These are phyloP conservation scores for Sebastes steindachneri DNA, from an alignment of 2,797 vertebrate species.

Conservation along the genomic window DNA sequence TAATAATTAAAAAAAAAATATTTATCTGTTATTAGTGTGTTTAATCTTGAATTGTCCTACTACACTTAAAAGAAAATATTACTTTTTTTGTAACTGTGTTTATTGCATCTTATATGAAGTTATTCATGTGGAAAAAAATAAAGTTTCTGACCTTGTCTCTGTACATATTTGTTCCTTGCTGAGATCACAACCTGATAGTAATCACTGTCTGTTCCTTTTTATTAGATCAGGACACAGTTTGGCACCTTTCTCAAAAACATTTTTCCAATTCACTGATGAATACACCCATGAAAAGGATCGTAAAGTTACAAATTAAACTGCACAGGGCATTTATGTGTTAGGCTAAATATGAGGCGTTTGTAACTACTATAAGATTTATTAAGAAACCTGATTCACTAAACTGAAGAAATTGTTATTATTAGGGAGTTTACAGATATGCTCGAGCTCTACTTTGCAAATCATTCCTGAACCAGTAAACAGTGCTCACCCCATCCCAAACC, in stretches of 20 bases:
- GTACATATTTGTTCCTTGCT: neutral
- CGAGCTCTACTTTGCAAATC: neutral
- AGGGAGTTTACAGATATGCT: neutral
- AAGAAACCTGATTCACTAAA: neutral
- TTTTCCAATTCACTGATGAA: neutral
- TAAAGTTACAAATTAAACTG: neutral
- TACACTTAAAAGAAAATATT: neutral
- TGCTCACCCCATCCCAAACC: neutral
- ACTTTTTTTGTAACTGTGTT: neutral
- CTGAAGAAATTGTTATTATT: neutral
- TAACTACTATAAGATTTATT: neutral
- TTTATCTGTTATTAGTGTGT: neutral
- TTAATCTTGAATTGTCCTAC: neutral
- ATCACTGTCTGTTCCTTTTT: neutral
- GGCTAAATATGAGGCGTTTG: neutral
- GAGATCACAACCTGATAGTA: neutral
- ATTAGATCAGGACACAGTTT: neutral
- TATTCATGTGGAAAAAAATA: slow-evolving; percentile 23
- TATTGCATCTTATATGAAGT: neutral
- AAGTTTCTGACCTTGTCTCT: slow-evolving; percentile 14
- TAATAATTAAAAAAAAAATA: neutral
- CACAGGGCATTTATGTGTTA: neutral
- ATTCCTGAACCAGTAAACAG: neutral
- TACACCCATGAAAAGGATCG: neutral
- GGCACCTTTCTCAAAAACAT: neutral